Conservation (phyloP, 2,888 invertebrate species). For the Caenorhabditis japonica region DNA sequence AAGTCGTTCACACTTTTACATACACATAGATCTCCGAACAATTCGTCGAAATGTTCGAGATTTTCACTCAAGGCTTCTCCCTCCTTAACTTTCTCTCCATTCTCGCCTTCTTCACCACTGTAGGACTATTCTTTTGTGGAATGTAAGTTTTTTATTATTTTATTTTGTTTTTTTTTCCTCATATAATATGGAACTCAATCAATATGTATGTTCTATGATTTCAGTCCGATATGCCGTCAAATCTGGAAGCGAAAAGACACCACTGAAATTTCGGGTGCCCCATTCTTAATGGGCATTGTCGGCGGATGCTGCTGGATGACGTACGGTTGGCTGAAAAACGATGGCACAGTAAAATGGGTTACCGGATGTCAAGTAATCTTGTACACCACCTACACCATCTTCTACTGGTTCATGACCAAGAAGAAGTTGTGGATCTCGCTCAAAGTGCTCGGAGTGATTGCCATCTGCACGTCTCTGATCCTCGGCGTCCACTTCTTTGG, state of each 20-base stretch:
- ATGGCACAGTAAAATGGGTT: conserved; percentile 73
- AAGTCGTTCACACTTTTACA: not conserved
- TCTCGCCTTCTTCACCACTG: conserved; percentile 85
- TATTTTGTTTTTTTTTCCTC: not conserved
- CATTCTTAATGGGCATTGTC: conserved; percentile 76
- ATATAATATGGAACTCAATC: too few relatives aligned
- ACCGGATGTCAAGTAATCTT: conserved; percentile 74
- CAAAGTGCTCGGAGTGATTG: conserved; percentile 68
- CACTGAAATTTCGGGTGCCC: conserved; percentile 75
- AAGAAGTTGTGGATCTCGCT: conserved; percentile 76
- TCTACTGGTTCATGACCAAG: conserved; percentile 77
- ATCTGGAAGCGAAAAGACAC: conserved; percentile 77
- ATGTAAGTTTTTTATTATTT: conserved; percentile 40
- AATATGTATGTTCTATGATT: too few relatives aligned
- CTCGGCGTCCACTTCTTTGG: conserved; percentile 71
- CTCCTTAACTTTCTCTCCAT: conserved; percentile 74
- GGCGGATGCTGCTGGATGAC: conserved; percentile 76
- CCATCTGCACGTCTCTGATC: conserved; percentile 65
- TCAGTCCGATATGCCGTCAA: conserved; percentile 76
- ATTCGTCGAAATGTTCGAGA: conserved; percentile 71
- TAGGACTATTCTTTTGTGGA: conserved; percentile 86
- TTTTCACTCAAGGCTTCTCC: conserved; percentile 73
- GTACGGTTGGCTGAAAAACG: conserved; percentile 74
- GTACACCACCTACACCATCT: conserved; percentile 73
- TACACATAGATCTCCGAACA: too few relatives aligned